Conservation (phyloP, 1,140 invertebrate genomes). For the Tetramorium simillimum region DNA sequence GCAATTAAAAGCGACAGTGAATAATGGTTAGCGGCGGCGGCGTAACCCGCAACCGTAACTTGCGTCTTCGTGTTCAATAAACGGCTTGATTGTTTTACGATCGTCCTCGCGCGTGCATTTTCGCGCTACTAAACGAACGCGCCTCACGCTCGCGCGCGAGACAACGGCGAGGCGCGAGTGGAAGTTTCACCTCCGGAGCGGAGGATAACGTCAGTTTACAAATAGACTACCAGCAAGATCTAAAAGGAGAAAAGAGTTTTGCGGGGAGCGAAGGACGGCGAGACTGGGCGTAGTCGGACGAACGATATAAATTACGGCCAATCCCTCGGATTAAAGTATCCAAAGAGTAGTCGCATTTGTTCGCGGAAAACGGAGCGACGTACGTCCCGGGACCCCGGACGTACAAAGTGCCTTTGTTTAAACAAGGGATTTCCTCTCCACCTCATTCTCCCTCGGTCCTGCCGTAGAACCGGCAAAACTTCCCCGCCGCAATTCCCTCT, state of each 20-base stretch:
- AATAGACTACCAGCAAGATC: conserved; percentile 38
- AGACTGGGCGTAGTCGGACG: conserved; percentile 52
- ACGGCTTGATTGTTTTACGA: conserved; percentile 57
- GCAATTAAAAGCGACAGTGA: conserved; percentile 59
- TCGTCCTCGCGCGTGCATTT: conserved; percentile 49
- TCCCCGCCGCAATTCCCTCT: not conserved
- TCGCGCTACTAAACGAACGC: not conserved
- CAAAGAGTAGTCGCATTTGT: conserved; percentile 76
- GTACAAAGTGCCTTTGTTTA: conserved; percentile 74
- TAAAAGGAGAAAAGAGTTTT: conserved; percentile 53
- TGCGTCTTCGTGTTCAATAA: conserved; percentile 56
- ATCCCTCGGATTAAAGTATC: conserved; percentile 75
- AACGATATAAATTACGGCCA: conserved; percentile 76
- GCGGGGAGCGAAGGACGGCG: conserved; percentile 4
- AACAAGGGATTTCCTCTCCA: conserved; percentile 70
- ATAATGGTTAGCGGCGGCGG: conserved; percentile 35
- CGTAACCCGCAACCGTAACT: conserved; percentile 15
- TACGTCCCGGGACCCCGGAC: conserved; percentile 61
- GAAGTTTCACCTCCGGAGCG: not conserved
- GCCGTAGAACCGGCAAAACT: conserved; percentile 49
- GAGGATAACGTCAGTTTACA: conserved; percentile 54
- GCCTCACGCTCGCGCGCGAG: not conserved
- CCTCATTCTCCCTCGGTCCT: conserved; percentile 53
- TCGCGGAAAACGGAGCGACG: conserved; percentile 70
- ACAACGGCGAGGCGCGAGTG: not conserved